Evolutionary conservation across 2,888 invertebrate genomes (phyloP).

Genomic region (Drosophila siamana): DNA sequence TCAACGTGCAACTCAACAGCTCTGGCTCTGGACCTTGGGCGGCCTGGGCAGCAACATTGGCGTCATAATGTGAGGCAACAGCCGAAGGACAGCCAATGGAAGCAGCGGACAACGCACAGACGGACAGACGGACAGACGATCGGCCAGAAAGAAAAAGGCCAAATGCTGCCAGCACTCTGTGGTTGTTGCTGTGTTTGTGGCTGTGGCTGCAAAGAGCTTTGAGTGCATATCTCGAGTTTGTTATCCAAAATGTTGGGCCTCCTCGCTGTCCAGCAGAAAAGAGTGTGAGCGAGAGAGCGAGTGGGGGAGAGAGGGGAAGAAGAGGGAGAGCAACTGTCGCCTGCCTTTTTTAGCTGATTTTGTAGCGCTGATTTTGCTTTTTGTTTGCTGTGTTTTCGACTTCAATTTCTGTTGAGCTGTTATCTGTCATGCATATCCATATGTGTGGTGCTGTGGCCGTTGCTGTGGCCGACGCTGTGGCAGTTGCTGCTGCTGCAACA

Average conservation of each 20-base stretch:
- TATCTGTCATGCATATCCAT: constrained; percentile 71
- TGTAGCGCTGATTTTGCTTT: constrained; percentile 49
- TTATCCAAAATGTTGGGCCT: constrained; percentile 77
- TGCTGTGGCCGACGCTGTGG: background rate
- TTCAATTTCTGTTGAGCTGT: constrained; percentile 63
- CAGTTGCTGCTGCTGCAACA: constrained; percentile 7
- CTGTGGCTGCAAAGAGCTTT: constrained; percentile 52
- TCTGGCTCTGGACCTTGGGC: constrained; percentile 57
- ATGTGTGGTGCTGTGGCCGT: constrained; percentile 23
- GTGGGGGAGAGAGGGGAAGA: constrained; percentile 6
- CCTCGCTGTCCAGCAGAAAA: constrained; percentile 40
- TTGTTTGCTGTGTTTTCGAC: constrained; percentile 40
- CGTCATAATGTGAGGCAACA: constrained; percentile 60
- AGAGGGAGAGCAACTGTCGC: constrained; percentile 56
- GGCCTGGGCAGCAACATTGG: constrained; percentile 35
- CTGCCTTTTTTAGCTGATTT: constrained; percentile 53
- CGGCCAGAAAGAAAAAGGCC: constrained; percentile 44
- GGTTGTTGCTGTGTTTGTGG: no score
- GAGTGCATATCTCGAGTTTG: constrained; percentile 73
- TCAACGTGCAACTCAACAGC: background rate
- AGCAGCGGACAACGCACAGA: no score
- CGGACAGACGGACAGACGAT: constrained; percentile 3
- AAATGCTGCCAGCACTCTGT: constrained; percentile 7
- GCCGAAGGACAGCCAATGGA: background rate
- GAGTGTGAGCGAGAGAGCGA: constrained; percentile 4